Evolutionary conservation across 2,113 vertebrate genomes (phyloP), one percentile per base, ranked within the genome.

Genomic region (Silurus meridionalis): DNA sequence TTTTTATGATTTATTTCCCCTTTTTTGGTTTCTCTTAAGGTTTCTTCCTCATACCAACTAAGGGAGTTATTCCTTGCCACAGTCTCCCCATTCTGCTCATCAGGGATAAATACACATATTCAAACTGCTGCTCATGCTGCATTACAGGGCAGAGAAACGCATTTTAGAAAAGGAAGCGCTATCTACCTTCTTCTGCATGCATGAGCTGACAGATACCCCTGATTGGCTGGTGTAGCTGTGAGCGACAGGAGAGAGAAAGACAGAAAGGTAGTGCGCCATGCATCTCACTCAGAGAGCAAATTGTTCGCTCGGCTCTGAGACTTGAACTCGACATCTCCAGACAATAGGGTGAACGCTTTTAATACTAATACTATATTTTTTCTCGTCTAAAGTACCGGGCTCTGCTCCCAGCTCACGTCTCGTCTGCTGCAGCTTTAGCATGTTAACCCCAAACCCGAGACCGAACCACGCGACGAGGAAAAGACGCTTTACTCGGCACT

Each of bases 401-500:
- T 60, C 15, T 80, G 57, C 78, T 37, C 14, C 14, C 77, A 19
- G 77, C 53, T 80, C 77, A 80, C 77, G 77, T 58, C 55, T 58
- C 6, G 55, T 19, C 25, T 61, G 57, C 61, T 28, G 61, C 21
- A 80, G 28, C 78, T 23, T 37, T 28, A 3, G 15, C 25, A 7
- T 11, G 55, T 80, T 60, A 60, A 52, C 46, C 9, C 17, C 23
- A 9, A 58, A 75, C 52, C 72, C 6, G 71, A 14, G 79, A 79
- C 37, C 37, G 21, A 83, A 71, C 6, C 63, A 78, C 13, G 21
- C 23, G 46, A 28, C 58, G n/a, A 25, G 28, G 80, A 37, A 80
- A 66, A 89, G 67, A 8, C 66, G 23, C 57, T 80, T 81, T 80
- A 84, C 79, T 80, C 75, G 80, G 83, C 80, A 67, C 60, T 2